Conservation (phyloP, 2,888 invertebrate genomes). For the Esperia sulphurella region DNA sequence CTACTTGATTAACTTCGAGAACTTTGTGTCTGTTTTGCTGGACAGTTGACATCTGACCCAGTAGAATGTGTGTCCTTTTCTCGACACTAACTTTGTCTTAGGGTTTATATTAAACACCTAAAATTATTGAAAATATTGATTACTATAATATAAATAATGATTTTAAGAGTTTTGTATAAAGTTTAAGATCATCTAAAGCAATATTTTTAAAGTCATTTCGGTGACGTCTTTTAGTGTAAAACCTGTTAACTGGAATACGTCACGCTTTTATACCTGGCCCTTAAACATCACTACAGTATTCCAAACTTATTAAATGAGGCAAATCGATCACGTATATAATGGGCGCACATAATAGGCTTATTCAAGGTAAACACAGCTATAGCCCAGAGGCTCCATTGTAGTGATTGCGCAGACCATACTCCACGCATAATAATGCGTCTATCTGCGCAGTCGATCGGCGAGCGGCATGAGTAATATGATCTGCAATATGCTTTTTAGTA, state of each 20-base stretch:
- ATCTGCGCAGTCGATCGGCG: constrained; percentile 9
- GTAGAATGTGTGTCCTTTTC: too few relatives aligned
- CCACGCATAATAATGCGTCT: constrained; percentile 12
- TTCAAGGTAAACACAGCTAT: constrained; percentile 37
- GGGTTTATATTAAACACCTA: too few relatives aligned
- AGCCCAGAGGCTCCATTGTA: constrained; percentile 27
- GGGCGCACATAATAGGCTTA: constrained; percentile 27
- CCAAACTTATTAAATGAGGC: constrained; percentile 16
- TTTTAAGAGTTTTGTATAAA: too few relatives aligned
- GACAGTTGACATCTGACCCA: too few relatives aligned
- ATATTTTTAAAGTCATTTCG: too few relatives aligned
- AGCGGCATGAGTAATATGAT: not conserved
- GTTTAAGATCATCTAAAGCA: too few relatives aligned
- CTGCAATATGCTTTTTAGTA: not conserved
- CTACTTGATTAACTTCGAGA: too few relatives aligned
- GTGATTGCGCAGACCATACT: constrained; percentile 17
- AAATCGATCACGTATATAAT: constrained; percentile 39
- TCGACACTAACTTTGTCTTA: too few relatives aligned
- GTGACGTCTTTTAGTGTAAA: too few relatives aligned
- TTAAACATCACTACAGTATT: constrained; percentile 3
- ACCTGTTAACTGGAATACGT: not conserved
- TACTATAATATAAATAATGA: too few relatives aligned
- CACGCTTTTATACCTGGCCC: not conserved
- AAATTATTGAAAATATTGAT: too few relatives aligned
- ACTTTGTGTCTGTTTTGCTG: too few relatives aligned